Base-by-base conservation (phyloP, 2,797 vertebrate genomes). In the Podarcis lilfordi region DNA sequence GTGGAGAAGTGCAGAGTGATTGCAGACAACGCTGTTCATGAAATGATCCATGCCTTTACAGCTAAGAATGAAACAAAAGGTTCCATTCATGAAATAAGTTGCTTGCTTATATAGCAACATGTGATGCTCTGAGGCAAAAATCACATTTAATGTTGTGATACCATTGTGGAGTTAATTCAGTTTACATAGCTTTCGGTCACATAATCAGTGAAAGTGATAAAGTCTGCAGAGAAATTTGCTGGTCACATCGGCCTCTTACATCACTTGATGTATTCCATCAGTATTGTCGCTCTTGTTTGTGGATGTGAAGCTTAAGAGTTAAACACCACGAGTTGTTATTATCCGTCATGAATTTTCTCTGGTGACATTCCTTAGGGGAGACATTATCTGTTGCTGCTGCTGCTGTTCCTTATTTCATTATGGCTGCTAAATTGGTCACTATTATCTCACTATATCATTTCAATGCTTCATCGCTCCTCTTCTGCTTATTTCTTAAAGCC, bases 401-500 rank as follows among this genome's bases (percentile, higher is more conserved):
- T 40, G 17, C 50, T 17, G 8, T 21, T 84, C 50, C 35, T 35
- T 35, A 2, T 66, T 72, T 11, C 37, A 74, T 80, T 61, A 61
- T 32, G 43, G 35, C 5, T 43, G 76, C 27, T 78, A 37, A 35
- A 86, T 76, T 40, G 64, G n/a, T 3, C 40, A 81, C 27, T 69
- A 55, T 88, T 68, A 75, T 81, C 55, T 75, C 9, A 29, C 2
- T 80, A 59, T 80, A 19, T 35, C n/a, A 50, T 85, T 86, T 45
- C 11, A 40, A 66, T 68, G 2, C 4, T 40, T 61, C 9, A 64
- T 71, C 27, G 10, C 43, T 50, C 68, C 9, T 11, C 37, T 43
- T 40, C 7, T 23, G 59, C 50, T 88, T 90, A 7, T 50, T 89
- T 88, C 86, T 91, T 76, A 29, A 40, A 83, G 35, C 37, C 43